Base-by-base conservation (phyloP, 1,140 invertebrate genomes). In the Solenopsis invicta region DNA sequence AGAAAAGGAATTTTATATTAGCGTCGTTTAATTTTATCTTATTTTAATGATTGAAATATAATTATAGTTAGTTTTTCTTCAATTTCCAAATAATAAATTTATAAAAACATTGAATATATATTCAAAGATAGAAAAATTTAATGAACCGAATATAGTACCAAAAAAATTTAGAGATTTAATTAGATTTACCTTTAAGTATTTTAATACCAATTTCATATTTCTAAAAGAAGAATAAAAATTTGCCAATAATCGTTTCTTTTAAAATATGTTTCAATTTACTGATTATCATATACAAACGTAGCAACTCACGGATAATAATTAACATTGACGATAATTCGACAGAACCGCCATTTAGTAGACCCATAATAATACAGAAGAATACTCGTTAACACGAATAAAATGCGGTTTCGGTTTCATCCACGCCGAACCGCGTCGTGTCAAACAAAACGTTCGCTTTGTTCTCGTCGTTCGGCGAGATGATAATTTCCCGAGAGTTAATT, bases 401-500 rank as follows among this genome's bases (percentile, higher is more conserved):
- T 1, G 77, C 21, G 56, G 29, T 86, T 66, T 59, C 13, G 37
- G 9, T 76, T 8, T 87, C 52, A 67, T 62, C 74, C 50, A 12
- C 86, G 86, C 59, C 88, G 84, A 81, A 81, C 76, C 85, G 21
- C 48, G 34, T 56, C 48, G 54, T 77, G 76, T 90, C 56, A 81
- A 66, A 82, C 61, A 90, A 72, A 74, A 82, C 90, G 78, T 76
- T 85, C 78, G 78, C 76, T 88, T 86, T 84, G 85, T 89, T 75
- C 78, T 72, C 54, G 34, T 13, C 62, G 90, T 88, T 78, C 69
- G 34, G 80, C 69, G 64, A 67, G 77, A 78, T 45, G 91, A 92
- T 94, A 94, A 94, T 94, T 94, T 94, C 93, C 91, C 93, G 92
- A 92, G 92, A 92, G 93, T 93, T 91, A 93, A 93, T 94, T 94